These are phyloP conservation scores for Bhutanitis thaidina DNA, from an alignment of 2,888 invertebrate genomes.

Conservation along the genomic window DNA sequence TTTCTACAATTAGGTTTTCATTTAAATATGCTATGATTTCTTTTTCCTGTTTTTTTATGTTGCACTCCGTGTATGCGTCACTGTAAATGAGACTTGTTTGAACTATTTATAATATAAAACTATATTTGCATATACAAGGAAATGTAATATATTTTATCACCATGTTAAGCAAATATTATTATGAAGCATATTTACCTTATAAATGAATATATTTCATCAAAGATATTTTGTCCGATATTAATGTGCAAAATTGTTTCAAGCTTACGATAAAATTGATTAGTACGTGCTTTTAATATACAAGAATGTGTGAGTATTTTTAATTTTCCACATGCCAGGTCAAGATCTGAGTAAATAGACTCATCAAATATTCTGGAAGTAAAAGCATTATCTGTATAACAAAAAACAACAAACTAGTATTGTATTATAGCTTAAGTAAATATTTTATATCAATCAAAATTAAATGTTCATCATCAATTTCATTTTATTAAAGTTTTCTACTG, in stretches of 20 bases:
- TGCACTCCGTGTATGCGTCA: conserved; percentile 73
- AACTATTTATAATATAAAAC: conserved; percentile 18
- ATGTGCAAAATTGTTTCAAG: conserved; percentile 75
- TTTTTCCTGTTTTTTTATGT: conserved; percentile 68
- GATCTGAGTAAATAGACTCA: conserved; percentile 80
- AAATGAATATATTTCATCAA: conserved; percentile 77
- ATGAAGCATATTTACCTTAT: conserved; percentile 50
- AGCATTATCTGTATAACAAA: background rate
- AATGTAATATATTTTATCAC: conserved; percentile 9
- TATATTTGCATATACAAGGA: conserved; percentile 19
- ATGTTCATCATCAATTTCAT: no score
- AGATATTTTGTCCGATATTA: conserved; percentile 70
- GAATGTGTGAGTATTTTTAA: conserved; percentile 79
- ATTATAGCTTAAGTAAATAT: no score
- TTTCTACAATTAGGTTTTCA: conserved; percentile 39
- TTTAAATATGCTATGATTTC: conserved; percentile 67
- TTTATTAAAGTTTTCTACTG: no score
- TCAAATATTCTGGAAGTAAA: conserved; percentile 79
- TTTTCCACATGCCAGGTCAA: conserved; percentile 80
- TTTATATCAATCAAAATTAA: no score
- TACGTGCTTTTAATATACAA: conserved; percentile 81
- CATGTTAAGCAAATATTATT: conserved; percentile 1
- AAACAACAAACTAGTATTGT: no score
- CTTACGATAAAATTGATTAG: conserved; percentile 77
- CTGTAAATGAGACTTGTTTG: conserved; percentile 43